Evolutionary conservation across 1,140 invertebrate species (phyloP).

Genomic region (Trichonephila inaurata): DNA sequence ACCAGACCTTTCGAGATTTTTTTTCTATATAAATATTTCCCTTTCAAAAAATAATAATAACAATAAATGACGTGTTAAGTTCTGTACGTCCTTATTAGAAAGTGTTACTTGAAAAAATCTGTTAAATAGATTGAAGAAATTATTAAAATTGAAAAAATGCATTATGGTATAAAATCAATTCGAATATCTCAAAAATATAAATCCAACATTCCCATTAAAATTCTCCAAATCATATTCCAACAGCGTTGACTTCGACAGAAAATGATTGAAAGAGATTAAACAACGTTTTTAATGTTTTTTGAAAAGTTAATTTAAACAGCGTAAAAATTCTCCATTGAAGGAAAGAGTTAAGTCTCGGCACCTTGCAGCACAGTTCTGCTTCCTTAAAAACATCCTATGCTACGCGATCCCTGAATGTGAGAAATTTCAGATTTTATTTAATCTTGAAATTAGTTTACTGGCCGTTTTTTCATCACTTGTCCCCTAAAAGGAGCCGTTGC

Average conservation of each 20-base stretch:
- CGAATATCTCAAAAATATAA: no score
- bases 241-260: neutral
- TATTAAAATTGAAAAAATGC: no score
- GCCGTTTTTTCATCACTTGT: conserved; percentile 48
- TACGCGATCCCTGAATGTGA: conserved; percentile 41
- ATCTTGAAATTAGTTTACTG: conserved; percentile 74
- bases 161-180: no score
- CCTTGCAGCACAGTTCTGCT: neutral
- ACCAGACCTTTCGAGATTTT: no score
- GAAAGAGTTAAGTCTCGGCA: conserved; percentile 18
- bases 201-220: no score
- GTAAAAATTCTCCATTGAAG: conserved; percentile 37
- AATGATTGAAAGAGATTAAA: conserved; percentile 36
- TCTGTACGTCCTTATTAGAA: no score
- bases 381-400: conserved; percentile 52
- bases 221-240: no score
- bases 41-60: no score
- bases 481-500: neutral
- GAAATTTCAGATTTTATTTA: conserved; percentile 74
- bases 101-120: no score
- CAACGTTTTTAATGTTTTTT: conserved; percentile 36
- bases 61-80: no score
- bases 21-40: no score
- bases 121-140: no score
- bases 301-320: conserved; percentile 29